These are phyloP conservation scores for Echeneis naucrates DNA, from an alignment of 2,797 vertebrate species.

Conservation along the genomic window DNA sequence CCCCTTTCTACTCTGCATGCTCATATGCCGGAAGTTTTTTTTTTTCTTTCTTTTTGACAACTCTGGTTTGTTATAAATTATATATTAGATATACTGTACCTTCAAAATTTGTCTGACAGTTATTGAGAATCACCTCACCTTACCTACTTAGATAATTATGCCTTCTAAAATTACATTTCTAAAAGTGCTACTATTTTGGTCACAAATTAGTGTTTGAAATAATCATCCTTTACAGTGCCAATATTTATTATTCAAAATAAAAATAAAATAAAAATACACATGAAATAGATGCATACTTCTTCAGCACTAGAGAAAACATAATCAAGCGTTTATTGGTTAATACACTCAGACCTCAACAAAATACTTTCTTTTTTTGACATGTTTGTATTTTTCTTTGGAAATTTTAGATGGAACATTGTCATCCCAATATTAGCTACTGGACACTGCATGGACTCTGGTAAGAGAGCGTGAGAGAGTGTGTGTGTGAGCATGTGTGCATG, in stretches of 20 bases:
- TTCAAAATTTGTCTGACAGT: background rate
- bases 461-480: constrained; percentile 33
- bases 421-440: constrained; percentile 80
- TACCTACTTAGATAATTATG: background rate
- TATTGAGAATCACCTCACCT: background rate
- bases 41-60: too few species aligned
- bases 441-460: constrained; percentile 87
- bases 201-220: background rate
- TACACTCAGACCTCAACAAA: constrained; percentile 4
- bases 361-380: too few species aligned
- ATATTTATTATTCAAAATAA: background rate
- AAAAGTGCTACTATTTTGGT: background rate
- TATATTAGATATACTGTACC: background rate
- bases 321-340: background rate
- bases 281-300: background rate
- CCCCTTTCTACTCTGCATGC: background rate
- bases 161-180: background rate
- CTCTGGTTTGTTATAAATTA: background rate
- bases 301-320: background rate
- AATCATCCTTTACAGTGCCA: background rate
- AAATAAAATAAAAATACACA: rapidly evolving
- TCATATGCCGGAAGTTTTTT: background rate
- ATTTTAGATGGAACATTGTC: constrained; percentile 82
- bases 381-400: too few species aligned
- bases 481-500: constrained; percentile 3